Evolutionary conservation across 2,113 vertebrate species (phyloP), one percentile per base, ranked within the genome.

Genomic region (Cyprinodon variegatus): DNA sequence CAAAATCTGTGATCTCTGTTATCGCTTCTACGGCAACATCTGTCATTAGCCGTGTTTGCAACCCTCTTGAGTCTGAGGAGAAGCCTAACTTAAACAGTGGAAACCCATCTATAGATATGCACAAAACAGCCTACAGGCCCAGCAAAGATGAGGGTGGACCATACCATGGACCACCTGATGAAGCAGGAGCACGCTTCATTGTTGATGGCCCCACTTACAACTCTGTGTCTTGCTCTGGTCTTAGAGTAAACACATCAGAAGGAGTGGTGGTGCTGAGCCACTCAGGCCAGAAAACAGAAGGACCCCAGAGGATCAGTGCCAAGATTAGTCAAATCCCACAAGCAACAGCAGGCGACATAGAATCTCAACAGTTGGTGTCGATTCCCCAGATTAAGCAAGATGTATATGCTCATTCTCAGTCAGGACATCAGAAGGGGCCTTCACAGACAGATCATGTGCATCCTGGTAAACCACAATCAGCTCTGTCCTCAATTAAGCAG

Each of bases 241-340:
- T 99, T 11, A 93, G 98, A 15, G 98, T 99, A 29, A 97, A 99
- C 83, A 99, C 98, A 0, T 98, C 97, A 0, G 96, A 99, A 80
- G 98, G 98, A 0, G 97, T 99, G 0, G 97, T 99, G 37, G 96
- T 99, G 1, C 89, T 99, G 70, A 99, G 96, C 86, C 98, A 99
- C 71, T 99, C 98, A 0, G 97, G 97, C 0, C 97, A 99, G 88
- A 99, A 99, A 91, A 97, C 95, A 0, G 98, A 99, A 86, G 98
- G 98, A 8, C 96, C 95, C 0, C 97, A 96, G 78, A 91, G 98
- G 4, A 97, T 99, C 40, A 98, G 96, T 69, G 98, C 98, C 62
- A 99, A 99, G 88, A 99, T 99, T 70, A 99, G 97, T 90, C 98
- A 96, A 90, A 99, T 99, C 70, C 98, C 98, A 39, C 97, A 96